Evolutionary conservation across 2,888 invertebrate species (phyloP).

Genomic region (Microplitis manilae): DNA sequence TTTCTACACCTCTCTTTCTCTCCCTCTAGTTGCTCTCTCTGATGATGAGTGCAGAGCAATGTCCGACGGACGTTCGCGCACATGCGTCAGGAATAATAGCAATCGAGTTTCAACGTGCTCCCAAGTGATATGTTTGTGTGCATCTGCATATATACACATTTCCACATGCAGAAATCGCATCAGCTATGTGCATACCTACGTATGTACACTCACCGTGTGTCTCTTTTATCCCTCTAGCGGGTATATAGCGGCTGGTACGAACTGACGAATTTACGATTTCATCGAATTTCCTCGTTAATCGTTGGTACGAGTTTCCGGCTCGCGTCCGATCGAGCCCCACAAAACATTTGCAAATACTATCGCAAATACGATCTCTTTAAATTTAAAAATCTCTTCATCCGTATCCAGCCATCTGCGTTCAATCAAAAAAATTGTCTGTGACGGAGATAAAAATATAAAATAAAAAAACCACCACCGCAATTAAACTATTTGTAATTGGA

Average conservation of each 20-base stretch:
- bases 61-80: slow-evolving; percentile 22
- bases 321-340: slow-evolving; percentile 51
- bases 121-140: slow-evolving; percentile 27
- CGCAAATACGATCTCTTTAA: slow-evolving; percentile 40
- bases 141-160: slow-evolving; percentile 8
- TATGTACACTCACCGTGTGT: slow-evolving; percentile 41
- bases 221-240: slow-evolving; percentile 37
- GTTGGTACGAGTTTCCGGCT: slow-evolving; percentile 56
- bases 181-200: slow-evolving; percentile 16
- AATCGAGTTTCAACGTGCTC: slow-evolving; percentile 18
- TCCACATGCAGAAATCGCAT: not conserved
- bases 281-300: slow-evolving; percentile 66
- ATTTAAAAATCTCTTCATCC: slow-evolving; percentile 41
- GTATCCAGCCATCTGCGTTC: slow-evolving; percentile 33
- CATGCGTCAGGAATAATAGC: slow-evolving; percentile 29
- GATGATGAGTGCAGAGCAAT: slow-evolving; percentile 1
- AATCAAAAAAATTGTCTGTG: slow-evolving; percentile 24
- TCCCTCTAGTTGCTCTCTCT: not conserved
- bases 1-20: not conserved
- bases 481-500: slow-evolving; percentile 21
- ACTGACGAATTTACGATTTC: slow-evolving; percentile 62
- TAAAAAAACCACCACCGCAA: slow-evolving; percentile 17
- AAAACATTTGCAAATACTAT: slow-evolving; percentile 44
- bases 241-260: slow-evolving; percentile 23
- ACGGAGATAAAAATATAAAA: slow-evolving; percentile 25